Base-by-base conservation (phyloP, 2,113 vertebrate genomes). In the Falcunculus frontatus region DNA sequence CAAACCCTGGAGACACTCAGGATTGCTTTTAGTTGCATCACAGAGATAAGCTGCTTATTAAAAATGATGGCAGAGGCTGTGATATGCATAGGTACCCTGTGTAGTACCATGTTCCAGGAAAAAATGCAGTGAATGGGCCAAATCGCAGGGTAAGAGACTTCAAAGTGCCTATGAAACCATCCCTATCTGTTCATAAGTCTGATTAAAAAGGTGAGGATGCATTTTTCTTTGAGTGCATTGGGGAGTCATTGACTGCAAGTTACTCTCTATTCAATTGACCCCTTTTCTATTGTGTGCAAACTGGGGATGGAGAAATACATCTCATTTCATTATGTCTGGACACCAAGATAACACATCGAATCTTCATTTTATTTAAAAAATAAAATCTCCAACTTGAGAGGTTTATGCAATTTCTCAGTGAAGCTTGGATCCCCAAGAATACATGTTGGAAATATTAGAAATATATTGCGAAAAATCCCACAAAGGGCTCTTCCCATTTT, bases 41-140 rank as follows among this genome's bases (percentile, higher is more conserved):
- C 67, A 94, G 81, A 94, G 93, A 94, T 96, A 96, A 96, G 87
- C 57, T 69, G 50, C 89, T 96, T 96, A 96, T 94, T 94, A 96
- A 95, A 96, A 97, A 89, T 63, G 23, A 94, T 35, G 39, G 87
- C 57, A 87, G 62, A 89, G 33, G 33, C 75, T 76, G 49, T 76
- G 89, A 96, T 95, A 91, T 89, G 69, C 91, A 87, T 72, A 96
- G 76, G 86, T 82, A 93, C 41, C 35, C 77, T 65, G 53, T 37
- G 50, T 20, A 93, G 74, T 26, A 47, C 63, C 67, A 41, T 21
- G 82, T 73, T 96, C 63, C 90, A 91, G 67, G 59, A 94, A 91
- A 93, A 90, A 89, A 85, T 35, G 80, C 50, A 59, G 35, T 60
- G 62, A 83, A 89, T 3, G 7, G 87, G 74, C 78, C 53, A 89